Evolutionary conservation across 2,888 invertebrate species (phyloP).

Genomic region (Allacma fusca): DNA sequence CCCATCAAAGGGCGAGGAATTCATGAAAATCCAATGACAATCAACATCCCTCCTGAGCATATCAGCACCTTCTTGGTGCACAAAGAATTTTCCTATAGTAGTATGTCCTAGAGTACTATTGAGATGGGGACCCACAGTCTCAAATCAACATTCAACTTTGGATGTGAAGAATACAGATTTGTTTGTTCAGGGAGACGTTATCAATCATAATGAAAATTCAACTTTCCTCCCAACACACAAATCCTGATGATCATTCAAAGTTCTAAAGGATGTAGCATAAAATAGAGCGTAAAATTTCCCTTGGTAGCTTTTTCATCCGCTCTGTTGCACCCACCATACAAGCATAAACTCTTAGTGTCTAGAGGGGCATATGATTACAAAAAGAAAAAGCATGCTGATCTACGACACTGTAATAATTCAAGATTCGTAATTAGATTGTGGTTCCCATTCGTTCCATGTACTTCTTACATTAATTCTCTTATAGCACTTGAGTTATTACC

Average conservation of each 20-base stretch:
- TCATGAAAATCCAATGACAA: background rate
- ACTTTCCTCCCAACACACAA: constrained; percentile 20
- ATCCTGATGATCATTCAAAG: background rate
- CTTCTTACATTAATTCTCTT: background rate
- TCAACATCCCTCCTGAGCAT: background rate
- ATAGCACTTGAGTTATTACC: background rate
- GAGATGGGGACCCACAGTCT: too few species aligned
- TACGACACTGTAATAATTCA: background rate
- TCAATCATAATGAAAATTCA: constrained; percentile 20
- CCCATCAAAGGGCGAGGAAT: background rate
- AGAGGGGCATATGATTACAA: background rate
- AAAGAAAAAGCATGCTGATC: background rate
- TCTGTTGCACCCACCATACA: constrained; percentile 5
- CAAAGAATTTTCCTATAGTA: too few species aligned
- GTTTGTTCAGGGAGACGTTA: constrained; percentile 1
- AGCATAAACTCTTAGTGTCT: background rate
- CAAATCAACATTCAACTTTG: too few species aligned
- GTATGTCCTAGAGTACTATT: too few species aligned
- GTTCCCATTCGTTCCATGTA: background rate
- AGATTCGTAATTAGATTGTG: background rate
- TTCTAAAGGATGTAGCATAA: constrained; percentile 18
- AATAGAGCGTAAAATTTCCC: constrained; percentile 36
- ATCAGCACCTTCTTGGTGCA: background rate
- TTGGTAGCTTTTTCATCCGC: constrained; percentile 20
- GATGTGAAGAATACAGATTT: too few species aligned